These are phyloP conservation scores for Botrylloides violaceus DNA, from an alignment of 23 tunicate genomes.

Conservation along the genomic window DNA sequence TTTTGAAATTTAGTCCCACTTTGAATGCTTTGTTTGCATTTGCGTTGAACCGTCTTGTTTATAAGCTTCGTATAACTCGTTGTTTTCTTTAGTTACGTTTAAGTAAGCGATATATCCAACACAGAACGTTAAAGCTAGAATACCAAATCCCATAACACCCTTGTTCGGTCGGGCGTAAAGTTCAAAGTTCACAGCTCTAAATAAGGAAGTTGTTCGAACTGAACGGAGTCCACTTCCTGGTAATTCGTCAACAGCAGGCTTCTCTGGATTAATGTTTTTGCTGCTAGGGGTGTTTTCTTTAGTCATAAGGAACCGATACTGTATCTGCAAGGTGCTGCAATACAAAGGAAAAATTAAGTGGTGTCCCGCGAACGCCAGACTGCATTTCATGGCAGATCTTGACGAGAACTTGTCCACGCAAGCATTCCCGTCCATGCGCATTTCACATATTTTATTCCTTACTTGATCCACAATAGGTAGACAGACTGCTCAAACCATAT, in stretches of 20 bases:
- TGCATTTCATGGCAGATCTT: no score
- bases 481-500: no score
- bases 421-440: no score
- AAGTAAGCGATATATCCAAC: conserved; percentile 83
- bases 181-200: conserved; percentile 75
- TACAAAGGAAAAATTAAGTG: no score
- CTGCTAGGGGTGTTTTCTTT: neutral
- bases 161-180: conserved; percentile 83
- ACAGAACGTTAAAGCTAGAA: conserved; percentile 65
- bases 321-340: no score
- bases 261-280: neutral
- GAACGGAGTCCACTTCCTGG: conserved; percentile 31
- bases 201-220: conserved; percentile 18
- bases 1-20: conserved; percentile 91
- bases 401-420: no score
- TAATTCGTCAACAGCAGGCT: neutral
- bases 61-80: conserved; percentile 43
- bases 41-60: conserved; percentile 31
- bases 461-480: no score
- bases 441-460: no score
- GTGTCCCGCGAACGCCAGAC: no score
- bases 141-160: conserved; percentile 86
- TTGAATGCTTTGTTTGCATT: conserved; percentile 37
- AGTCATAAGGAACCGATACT: no score
- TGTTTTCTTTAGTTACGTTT: conserved; percentile 60